Conservation (phyloP, 2,888 invertebrate genomes). For the Atherix ibis region DNA sequence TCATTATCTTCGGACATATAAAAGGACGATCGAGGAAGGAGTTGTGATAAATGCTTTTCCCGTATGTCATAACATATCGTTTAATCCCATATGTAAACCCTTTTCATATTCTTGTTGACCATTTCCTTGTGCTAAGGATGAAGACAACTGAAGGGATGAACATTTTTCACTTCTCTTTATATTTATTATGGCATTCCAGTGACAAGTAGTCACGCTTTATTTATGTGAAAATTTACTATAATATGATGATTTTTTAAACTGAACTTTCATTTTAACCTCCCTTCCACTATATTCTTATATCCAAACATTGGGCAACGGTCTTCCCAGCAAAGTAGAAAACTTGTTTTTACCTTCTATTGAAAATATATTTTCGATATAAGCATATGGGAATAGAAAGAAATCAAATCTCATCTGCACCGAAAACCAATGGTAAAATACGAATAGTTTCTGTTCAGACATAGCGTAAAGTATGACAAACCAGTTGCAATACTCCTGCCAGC, state of each 20-base stretch:
- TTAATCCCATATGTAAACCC: conserved; percentile 7
- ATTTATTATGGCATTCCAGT: conserved; percentile 4
- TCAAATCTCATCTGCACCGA: no score
- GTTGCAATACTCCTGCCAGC: no score
- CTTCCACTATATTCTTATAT: background rate
- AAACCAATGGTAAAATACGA: no score
- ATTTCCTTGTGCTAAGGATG: background rate
- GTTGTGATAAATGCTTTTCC: conserved; percentile 6
- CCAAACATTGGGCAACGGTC: background rate
- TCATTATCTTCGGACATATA: no score
- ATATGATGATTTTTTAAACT: no score
- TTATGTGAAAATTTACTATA: no score
- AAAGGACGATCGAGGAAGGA: no score
- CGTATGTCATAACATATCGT: conserved; percentile 7
- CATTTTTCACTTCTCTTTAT: conserved; percentile 6
- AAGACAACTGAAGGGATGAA: background rate
- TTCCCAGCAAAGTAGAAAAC: background rate
- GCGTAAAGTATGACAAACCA: no score
- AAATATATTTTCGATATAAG: no score
- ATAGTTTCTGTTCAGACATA: no score
- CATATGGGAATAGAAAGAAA: no score
- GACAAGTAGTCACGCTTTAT: conserved; percentile 6
- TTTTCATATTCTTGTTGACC: conserved; percentile 8
- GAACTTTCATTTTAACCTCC: background rate
- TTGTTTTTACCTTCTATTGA: no score